Percentiles rank a stretch among this genome's conserved stretches.
These are phyloP conservation scores for Eupeodes latifasciatus DNA, from an alignment of 2,888 invertebrate genomes.

Conservation along the genomic window DNA sequence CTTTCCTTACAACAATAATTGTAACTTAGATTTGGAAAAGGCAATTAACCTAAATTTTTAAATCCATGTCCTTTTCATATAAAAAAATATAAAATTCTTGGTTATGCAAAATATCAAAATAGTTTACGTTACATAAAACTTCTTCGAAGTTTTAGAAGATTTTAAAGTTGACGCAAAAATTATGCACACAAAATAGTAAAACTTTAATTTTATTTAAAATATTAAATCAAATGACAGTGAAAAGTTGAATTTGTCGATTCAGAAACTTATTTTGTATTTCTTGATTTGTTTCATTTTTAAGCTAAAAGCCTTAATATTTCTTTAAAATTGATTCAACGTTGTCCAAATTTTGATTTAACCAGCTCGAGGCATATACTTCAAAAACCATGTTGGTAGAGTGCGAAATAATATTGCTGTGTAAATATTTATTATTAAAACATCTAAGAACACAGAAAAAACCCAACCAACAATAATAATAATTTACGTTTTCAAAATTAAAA, in stretches of 20 bases:
- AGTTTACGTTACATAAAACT: neutral
- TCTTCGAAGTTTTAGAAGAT: neutral
- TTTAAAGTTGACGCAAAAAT: neutral
- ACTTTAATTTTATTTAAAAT: no score
- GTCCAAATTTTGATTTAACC: no score
- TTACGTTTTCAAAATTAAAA: neutral
- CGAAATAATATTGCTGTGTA: conserved; percentile 24
- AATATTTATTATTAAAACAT: conserved; percentile 29
- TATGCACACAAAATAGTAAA: no score
- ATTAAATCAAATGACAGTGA: no score
- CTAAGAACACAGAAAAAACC: conserved; percentile 11
- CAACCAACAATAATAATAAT: neutral
- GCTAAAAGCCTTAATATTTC: no score
- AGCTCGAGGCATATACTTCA: neutral
- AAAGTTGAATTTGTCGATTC: no score
- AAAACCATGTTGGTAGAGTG: neutral
- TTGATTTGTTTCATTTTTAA: no score
- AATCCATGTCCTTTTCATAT: neutral
- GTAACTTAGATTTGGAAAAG: conserved; percentile 21
- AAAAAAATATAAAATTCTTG: neutral
- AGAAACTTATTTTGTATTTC: no score
- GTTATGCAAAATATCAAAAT: neutral
- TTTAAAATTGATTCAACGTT: no score
- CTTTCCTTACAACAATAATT: conserved; percentile 15
- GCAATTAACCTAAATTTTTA: conserved; percentile 53